Percentiles rank a stretch among this genome's conserved stretches.
Evolutionary conservation across 2,113 vertebrate species (phyloP).

Genomic region (Cinclus mexicanus): DNA sequence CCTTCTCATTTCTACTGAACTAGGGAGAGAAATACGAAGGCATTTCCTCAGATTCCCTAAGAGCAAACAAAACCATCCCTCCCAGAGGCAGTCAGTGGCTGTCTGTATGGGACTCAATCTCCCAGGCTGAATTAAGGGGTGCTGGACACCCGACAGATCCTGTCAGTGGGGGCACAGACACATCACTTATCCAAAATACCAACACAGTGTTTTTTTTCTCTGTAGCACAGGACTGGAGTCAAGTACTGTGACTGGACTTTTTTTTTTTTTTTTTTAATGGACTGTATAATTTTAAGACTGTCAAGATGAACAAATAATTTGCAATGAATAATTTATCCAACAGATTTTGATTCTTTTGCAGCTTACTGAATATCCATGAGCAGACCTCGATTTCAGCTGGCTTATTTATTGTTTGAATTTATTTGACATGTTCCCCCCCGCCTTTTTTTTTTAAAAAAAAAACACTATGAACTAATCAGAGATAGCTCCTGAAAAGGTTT

Average conservation of each 20-base stretch:
- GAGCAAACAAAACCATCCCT: rapidly evolving
- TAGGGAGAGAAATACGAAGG: neutral
- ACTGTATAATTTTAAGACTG: slow-evolving; percentile 64
- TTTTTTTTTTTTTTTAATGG: slow-evolving; percentile 37
- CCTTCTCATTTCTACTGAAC: neutral
- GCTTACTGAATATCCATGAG: slow-evolving; percentile 68
- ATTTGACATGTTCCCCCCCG: neutral
- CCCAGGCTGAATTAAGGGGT: neutral
- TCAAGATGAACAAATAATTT: slow-evolving; percentile 68
- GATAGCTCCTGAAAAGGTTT: neutral
- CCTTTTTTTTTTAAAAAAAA: neutral
- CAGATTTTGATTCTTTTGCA: slow-evolving; percentile 61
- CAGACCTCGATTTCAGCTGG: slow-evolving; percentile 49
- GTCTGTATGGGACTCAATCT: rapidly evolving
- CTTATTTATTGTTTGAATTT: slow-evolving; percentile 68
- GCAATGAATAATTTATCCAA: slow-evolving; percentile 65
- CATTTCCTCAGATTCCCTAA: neutral
- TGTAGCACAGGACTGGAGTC: neutral
- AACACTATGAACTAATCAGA: neutral
- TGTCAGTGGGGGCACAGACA: neutral
- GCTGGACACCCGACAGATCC: neutral
- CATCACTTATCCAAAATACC: neutral
- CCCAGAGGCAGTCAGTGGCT: neutral
- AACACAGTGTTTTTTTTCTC: neutral
- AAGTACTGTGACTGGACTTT: neutral